phyloP scores from a whole-genome alignment of 2,113 vertebrate genomes.

The Rhegmatorhina hoffmannsi region DNA sequence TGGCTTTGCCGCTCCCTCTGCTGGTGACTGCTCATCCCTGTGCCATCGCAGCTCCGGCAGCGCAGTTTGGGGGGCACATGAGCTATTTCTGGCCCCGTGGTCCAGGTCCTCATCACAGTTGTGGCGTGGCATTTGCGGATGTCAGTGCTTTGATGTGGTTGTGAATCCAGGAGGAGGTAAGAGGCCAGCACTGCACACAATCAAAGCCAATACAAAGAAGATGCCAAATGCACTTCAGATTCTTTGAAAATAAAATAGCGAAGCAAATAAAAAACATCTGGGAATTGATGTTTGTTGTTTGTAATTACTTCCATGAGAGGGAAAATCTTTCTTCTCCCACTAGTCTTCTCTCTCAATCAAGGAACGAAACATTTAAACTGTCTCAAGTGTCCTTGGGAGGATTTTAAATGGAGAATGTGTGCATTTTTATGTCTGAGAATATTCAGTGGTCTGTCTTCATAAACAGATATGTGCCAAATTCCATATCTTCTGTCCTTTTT shows the following conservation, averaged over 20 bases:
- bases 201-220: not conserved
- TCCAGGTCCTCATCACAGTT: not conserved
- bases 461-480: conserved; percentile 33
- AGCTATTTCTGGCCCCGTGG: not conserved
- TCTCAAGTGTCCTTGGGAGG: conserved; percentile 40
- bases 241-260: conserved; percentile 14
- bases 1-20: conserved; percentile 6
- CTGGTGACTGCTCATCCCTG: not conserved
- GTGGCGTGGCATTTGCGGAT: not conserved
- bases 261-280: conserved; percentile 15
- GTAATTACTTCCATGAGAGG: conserved; percentile 21
- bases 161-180: not conserved
- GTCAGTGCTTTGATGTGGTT: not conserved
- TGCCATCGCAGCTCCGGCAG: not conserved
- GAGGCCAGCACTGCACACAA: not conserved
- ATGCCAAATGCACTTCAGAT: conserved; percentile 6
- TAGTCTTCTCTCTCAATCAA: not conserved
- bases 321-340: conserved; percentile 7
- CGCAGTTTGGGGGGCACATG: rapidly evolving
- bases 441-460: conserved; percentile 34
- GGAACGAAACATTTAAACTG: conserved; percentile 27
- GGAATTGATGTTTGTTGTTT: conserved; percentile 22
- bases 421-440: conserved; percentile 31
- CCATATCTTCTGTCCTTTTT: conserved; percentile 30
- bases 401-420: conserved; percentile 8